Evolutionary conservation across 2,888 invertebrate genomes (phyloP).

Genomic region (Lordiphosa fenestrarum): DNA sequence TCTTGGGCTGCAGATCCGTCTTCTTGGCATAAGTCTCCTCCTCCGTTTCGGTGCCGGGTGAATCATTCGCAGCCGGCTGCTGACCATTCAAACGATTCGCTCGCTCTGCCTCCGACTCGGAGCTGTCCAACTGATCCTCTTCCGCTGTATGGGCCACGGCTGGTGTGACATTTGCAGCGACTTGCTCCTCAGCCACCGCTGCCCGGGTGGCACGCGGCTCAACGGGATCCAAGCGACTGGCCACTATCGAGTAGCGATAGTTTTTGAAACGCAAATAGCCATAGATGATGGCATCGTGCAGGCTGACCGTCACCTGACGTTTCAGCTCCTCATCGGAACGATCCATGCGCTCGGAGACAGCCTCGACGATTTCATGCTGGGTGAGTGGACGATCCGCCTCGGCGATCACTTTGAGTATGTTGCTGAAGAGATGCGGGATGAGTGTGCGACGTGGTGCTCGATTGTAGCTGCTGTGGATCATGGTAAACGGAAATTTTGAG

Average conservation of each 20-base stretch:
- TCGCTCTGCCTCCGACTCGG: too few relatives aligned
- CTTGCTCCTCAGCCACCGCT: neutral
- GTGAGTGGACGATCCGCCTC: conserved; percentile 49
- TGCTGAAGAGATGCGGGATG: conserved; percentile 51
- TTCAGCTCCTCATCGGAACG: conserved; percentile 59
- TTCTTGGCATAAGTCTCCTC: conserved; percentile 2
- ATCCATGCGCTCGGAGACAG: conserved; percentile 43
- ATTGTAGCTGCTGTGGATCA: conserved; percentile 47
- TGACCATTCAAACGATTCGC: neutral
- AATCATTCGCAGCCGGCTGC: neutral
- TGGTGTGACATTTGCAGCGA: neutral
- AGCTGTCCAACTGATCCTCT: too few relatives aligned
- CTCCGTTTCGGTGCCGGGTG: conserved; percentile 2
- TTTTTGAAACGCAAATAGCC: conserved; percentile 46
- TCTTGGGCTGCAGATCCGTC: conserved; percentile 1
- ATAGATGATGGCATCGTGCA: conserved; percentile 55
- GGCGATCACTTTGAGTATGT: conserved; percentile 49
- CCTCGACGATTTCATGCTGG: conserved; percentile 55
- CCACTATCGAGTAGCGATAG: conserved; percentile 46
- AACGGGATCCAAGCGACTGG: conserved; percentile 20
- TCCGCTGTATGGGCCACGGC: too few relatives aligned
- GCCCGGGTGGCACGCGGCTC: conserved; percentile 7
- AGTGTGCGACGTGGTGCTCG: conserved; percentile 57
- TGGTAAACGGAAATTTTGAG: neutral
- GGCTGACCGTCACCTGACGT: conserved; percentile 53